Evolutionary conservation across 2,113 vertebrate genomes (phyloP).

Genomic region (Alouatta palliata): DNA sequence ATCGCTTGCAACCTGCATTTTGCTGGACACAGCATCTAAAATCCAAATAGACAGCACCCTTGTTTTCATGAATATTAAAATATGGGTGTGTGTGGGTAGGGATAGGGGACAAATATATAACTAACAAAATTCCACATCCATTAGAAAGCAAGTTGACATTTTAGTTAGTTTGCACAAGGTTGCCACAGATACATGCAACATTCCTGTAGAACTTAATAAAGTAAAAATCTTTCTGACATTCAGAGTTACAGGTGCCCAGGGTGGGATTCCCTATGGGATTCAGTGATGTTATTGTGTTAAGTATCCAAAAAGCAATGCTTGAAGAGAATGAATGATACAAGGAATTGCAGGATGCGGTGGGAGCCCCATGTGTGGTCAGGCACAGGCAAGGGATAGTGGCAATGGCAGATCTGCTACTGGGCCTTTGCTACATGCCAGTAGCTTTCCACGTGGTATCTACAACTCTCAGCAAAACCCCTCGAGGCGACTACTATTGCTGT

Average conservation of each 20-base stretch:
- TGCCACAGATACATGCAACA: not conserved
- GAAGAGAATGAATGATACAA: not conserved
- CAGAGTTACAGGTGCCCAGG: not conserved
- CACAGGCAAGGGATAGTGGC: no score
- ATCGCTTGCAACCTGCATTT: not conserved
- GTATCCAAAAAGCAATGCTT: not conserved
- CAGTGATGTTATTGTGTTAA: not conserved
- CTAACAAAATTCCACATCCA: not conserved
- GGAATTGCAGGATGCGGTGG: no score
- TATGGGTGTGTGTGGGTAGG: not conserved
- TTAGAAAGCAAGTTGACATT: not conserved
- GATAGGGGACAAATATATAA: not conserved
- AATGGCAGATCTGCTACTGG: accelerated
- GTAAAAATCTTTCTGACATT: not conserved
- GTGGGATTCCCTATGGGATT: not conserved
- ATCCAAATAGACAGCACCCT: not conserved
- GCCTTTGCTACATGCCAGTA: not conserved
- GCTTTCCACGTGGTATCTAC: not conserved
- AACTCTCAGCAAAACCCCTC: not conserved
- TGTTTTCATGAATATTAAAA: not conserved
- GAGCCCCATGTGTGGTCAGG: accelerated
- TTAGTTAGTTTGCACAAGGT: not conserved
- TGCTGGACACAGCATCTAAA: not conserved
- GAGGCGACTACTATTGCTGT: not conserved
- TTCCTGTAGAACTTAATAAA: not conserved